These are phyloP conservation scores for Amaurobius ferox DNA, from an alignment of 2,888 invertebrate genomes.

Conservation along the genomic window DNA sequence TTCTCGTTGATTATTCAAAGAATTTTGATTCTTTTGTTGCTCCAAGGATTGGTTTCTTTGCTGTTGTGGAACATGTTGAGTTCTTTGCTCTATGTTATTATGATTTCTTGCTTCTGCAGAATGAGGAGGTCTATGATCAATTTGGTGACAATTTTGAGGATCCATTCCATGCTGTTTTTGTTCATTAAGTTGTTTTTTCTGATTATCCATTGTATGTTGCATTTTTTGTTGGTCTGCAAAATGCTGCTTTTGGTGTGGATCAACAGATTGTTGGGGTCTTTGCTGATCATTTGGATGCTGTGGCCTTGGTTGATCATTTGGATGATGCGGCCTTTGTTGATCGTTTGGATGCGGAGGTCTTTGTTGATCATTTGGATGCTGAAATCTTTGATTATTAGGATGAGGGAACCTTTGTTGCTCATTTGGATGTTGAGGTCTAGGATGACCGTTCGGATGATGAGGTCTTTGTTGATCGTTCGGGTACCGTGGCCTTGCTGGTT, in stretches of 20 bases:
- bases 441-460: neutral
- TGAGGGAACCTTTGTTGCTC: slow-evolving; percentile 6
- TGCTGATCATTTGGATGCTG: slow-evolving; percentile 25
- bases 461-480: slow-evolving; percentile 10
- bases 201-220: neutral
- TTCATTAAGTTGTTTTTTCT: neutral
- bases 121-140: neutral
- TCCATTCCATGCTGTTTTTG: neutral
- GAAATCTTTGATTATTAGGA: slow-evolving; percentile 9
- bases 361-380: slow-evolving; percentile 26
- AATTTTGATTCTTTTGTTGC: neutral
- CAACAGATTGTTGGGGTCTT: slow-evolving; percentile 19
- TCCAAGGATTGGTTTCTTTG: neutral
- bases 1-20: neutral
- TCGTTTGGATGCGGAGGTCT: slow-evolving; percentile 19
- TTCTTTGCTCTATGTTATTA: neutral
- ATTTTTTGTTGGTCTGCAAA: neutral
- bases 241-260: slow-evolving; percentile 18
- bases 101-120: neutral
- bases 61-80: neutral
- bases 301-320: neutral
- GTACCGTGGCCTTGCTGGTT: neutral
- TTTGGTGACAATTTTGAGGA: neutral
- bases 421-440: slow-evolving; percentile 7
- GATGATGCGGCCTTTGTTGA: slow-evolving; percentile 21